These are phyloP conservation scores for Onychomys torridus DNA, from an alignment of 2,797 vertebrate species.

Conservation along the genomic window DNA sequence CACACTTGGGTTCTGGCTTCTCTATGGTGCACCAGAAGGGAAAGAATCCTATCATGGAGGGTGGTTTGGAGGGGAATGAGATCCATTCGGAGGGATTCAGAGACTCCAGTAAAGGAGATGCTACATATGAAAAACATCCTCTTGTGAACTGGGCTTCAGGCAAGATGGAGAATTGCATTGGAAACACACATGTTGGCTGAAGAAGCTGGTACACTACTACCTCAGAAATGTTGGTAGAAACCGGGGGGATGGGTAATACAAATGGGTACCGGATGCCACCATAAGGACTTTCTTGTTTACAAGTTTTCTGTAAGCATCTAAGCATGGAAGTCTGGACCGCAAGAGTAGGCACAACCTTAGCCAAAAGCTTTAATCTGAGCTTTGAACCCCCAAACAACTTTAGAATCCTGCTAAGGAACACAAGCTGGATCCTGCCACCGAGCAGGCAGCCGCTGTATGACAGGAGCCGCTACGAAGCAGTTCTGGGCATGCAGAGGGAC, in stretches of 20 bases:
- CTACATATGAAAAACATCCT: slow-evolving; percentile 24
- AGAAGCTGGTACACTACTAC: not conserved
- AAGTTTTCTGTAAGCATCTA: slow-evolving; percentile 45
- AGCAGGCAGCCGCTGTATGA: slow-evolving; percentile 5
- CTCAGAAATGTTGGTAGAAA: not conserved
- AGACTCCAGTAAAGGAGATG: not conserved
- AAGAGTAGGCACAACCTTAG: slow-evolving; percentile 54
- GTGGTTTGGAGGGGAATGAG: accelerated
- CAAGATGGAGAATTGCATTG: slow-evolving; percentile 32
- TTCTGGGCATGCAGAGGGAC: slow-evolving; percentile 60
- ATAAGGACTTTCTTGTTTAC: not conserved
- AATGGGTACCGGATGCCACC: not conserved
- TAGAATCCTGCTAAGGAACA: not conserved
- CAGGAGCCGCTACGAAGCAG: slow-evolving; percentile 24
- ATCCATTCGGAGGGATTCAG: not conserved
- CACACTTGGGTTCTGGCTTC: not conserved
- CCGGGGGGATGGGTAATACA: not conserved
- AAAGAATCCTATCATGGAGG: not conserved
- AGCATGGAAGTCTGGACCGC: not conserved
- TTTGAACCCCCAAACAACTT: not conserved
- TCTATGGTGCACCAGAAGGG: not conserved
- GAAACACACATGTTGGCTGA: not conserved
- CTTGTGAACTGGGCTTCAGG: slow-evolving; percentile 15
- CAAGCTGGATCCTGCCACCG: not conserved
- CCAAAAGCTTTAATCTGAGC: slow-evolving; percentile 61